Conservation (phyloP, 2,113 vertebrate genomes). For the Tamias sibiricus region DNA sequence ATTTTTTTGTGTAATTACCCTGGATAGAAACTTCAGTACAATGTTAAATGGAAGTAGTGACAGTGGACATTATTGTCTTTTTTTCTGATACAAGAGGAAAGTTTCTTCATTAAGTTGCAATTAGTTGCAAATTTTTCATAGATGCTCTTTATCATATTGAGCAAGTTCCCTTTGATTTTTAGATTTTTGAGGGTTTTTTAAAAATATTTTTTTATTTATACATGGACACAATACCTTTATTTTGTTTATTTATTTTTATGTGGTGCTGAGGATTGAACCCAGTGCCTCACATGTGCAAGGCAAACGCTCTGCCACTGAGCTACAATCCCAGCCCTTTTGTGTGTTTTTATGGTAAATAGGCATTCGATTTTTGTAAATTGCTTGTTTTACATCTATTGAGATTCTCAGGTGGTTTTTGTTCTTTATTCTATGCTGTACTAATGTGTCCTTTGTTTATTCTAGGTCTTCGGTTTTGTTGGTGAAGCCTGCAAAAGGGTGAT, state of each 20-base stretch:
- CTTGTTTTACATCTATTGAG: not conserved
- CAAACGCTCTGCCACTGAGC: too few species aligned
- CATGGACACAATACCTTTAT: too few species aligned
- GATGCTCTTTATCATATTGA: not conserved
- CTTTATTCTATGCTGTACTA: not conserved
- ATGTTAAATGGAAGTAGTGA: not conserved
- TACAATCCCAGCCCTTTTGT: too few species aligned
- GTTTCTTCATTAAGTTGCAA: not conserved
- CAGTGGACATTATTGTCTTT: not conserved
- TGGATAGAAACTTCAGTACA: not conserved
- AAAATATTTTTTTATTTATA: too few species aligned
- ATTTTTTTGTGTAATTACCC: not conserved
- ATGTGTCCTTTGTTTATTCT: conserved; percentile 69
- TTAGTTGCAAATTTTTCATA: not conserved
- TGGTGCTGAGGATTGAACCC: too few species aligned
- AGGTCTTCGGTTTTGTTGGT: conserved; percentile 85
- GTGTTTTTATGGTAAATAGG: conserved; percentile 4
- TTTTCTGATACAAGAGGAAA: not conserved
- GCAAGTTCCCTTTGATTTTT: not conserved
- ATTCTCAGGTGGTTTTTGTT: not conserved
- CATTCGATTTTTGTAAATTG: not conserved
- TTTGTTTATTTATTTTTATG: too few species aligned
- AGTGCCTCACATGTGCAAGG: too few species aligned
- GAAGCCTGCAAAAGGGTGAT: conserved; percentile 85
- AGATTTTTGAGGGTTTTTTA: not conserved